A percentile compares a stretch with the other conserved stretches of the same genome.
Evolutionary conservation across 2,888 invertebrate species (phyloP).

Genomic region (Perizoma affinitatum): DNA sequence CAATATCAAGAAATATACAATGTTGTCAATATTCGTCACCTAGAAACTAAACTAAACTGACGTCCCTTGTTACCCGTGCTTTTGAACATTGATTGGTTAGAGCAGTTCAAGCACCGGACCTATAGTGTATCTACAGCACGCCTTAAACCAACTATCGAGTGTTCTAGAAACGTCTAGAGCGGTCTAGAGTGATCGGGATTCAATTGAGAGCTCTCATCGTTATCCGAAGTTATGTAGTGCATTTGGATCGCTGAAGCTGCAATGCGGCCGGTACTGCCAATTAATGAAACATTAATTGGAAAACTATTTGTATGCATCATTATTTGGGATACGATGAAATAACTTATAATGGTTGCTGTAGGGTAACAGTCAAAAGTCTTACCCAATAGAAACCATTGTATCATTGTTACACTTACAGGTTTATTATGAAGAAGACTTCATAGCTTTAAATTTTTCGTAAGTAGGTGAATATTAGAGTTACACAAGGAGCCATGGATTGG

Average conservation of each 20-base stretch:
- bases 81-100: constrained; percentile 12
- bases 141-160: constrained; percentile 14
- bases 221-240: constrained; percentile 9
- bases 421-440: too few relatives aligned
- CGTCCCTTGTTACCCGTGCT: constrained; percentile 6
- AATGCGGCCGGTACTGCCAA: constrained; percentile 25
- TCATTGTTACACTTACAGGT: too few relatives aligned
- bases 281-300: constrained; percentile 21
- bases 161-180: constrained; percentile 21
- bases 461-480: too few relatives aligned
- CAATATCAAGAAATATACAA: too few relatives aligned
- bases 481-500: too few relatives aligned
- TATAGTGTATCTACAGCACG: constrained; percentile 2
- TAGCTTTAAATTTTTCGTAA: too few relatives aligned
- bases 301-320: constrained; percentile 4
- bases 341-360: not conserved
- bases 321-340: constrained; percentile 2
- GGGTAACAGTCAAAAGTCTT: too few relatives aligned
- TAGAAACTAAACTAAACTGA: not conserved
- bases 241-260: constrained; percentile 16
- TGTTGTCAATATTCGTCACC: too few relatives aligned
- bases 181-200: constrained; percentile 16
- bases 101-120: constrained; percentile 9
- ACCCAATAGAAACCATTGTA: too few relatives aligned
- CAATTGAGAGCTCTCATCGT: constrained; percentile 25